Evolutionary conservation across 2,888 invertebrate species (phyloP).

Genomic region (Drosophila ustulata): DNA sequence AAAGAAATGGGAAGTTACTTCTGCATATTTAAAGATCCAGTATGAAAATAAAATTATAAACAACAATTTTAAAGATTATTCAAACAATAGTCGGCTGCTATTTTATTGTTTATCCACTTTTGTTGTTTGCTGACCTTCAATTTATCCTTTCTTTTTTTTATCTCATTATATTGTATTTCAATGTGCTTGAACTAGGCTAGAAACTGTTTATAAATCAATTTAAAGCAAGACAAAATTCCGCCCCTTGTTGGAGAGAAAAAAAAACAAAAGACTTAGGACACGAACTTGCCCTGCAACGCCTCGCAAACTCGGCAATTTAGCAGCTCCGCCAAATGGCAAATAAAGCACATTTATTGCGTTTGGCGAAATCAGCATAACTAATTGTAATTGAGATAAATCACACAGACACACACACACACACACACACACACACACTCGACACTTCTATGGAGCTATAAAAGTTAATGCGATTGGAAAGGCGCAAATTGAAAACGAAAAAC

Average conservation of each 20-base stretch:
- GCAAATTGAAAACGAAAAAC: conserved; percentile 62
- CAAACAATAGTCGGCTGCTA: not conserved
- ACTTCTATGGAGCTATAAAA: conserved; percentile 54
- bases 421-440: conserved; percentile 35
- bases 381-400: conserved; percentile 67
- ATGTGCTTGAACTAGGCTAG: conserved; percentile 26
- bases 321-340: conserved; percentile 26
- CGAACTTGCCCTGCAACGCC: conserved; percentile 68
- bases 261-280: conserved; percentile 81
- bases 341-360: conserved; percentile 64
- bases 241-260: conserved; percentile 21
- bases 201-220: conserved; percentile 47
- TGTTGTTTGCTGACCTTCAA: conserved; percentile 45
- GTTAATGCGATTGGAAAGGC: conserved; percentile 61
- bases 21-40: too few relatives aligned
- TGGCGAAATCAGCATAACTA: conserved; percentile 67
- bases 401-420: conserved; percentile 36
- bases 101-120: conserved; percentile 3
- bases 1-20: too few relatives aligned
- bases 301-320: conserved; percentile 22
- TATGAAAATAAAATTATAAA: too few relatives aligned
- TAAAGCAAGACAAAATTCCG: conserved; percentile 39
- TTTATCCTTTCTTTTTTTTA: conserved; percentile 34
- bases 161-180: conserved; percentile 9
- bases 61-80: not conserved